Conservation (phyloP, 2,113 vertebrate species). For the Phalacrocorax aristotelis region DNA sequence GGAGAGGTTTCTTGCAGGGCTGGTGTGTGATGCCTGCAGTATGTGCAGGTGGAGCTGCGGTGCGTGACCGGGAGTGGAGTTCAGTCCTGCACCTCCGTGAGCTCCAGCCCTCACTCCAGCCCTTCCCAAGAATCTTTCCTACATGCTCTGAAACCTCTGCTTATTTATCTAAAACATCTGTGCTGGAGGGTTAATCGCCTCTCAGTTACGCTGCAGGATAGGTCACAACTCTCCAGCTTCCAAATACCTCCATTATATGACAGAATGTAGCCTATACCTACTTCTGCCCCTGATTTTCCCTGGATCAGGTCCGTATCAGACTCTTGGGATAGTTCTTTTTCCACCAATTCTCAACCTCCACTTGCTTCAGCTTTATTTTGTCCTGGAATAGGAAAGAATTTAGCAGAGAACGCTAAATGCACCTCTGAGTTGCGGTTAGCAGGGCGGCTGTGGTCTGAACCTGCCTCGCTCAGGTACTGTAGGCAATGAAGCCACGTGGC, state of each 20-base stretch:
- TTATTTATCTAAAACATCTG: neutral
- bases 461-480: accelerated
- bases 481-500: neutral
- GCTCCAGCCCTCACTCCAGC: neutral
- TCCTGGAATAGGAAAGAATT: neutral
- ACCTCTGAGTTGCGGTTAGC: neutral
- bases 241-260: neutral
- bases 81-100: neutral
- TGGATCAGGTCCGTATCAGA: neutral
- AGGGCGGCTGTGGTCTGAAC: neutral
- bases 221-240: neutral
- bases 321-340: neutral
- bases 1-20: neutral
- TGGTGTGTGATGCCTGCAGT: neutral
- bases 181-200: neutral
- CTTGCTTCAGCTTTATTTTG: neutral
- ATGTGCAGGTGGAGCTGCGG: no score
- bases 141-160: neutral
- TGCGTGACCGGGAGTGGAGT: neutral
- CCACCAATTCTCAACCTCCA: neutral
- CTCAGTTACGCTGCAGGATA: neutral
- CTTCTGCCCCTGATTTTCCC: neutral
- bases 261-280: neutral
- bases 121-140: neutral
- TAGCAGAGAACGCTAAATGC: neutral